Percentiles rank a stretch among this genome's conserved stretches.
phyloP scores from a whole-genome alignment of 1,140 invertebrate species.

The Antheraea mylitta region DNA sequence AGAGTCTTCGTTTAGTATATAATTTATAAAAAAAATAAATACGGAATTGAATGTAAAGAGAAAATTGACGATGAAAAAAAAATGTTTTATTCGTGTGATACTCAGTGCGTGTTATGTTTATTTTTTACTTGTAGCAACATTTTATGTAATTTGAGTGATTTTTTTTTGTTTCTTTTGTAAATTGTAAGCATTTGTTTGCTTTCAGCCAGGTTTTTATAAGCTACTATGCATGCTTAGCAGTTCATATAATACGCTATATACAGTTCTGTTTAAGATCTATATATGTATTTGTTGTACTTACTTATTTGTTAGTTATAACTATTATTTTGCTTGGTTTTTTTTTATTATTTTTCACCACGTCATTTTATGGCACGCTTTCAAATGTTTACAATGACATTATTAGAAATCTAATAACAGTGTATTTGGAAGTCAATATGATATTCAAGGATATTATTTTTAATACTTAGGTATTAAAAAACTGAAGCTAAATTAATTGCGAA shows the following conservation, averaged over 20 bases:
- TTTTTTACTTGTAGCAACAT: conserved; percentile 22
- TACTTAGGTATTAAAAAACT: too few relatives aligned
- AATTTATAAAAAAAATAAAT: not conserved
- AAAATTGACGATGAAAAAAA: conserved; percentile 11
- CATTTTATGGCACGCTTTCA: conserved; percentile 70
- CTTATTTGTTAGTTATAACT: conserved; percentile 66
- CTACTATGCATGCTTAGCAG: conserved; percentile 75
- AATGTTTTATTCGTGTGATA: conserved; percentile 34
- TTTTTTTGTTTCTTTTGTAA: conserved; percentile 66
- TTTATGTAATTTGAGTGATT: conserved; percentile 37
- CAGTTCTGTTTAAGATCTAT: conserved; percentile 50
- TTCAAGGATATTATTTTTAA: not conserved
- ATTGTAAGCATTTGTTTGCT: conserved; percentile 79
- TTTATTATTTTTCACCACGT: conserved; percentile 43
- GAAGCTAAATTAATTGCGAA: not conserved
- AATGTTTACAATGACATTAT: conserved; percentile 72
- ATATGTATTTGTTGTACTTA: conserved; percentile 77
- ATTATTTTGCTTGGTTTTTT: conserved; percentile 49
- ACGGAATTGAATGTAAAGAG: conserved; percentile 23
- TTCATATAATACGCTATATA: conserved; percentile 72
- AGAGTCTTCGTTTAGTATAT: not conserved
- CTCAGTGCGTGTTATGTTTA: conserved; percentile 38
- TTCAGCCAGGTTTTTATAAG: conserved; percentile 58
- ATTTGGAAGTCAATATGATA: conserved; percentile 63
- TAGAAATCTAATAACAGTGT: conserved; percentile 37